phyloP scores from a whole-genome alignment of 2,888 invertebrate species.

The Spisula solida region DNA sequence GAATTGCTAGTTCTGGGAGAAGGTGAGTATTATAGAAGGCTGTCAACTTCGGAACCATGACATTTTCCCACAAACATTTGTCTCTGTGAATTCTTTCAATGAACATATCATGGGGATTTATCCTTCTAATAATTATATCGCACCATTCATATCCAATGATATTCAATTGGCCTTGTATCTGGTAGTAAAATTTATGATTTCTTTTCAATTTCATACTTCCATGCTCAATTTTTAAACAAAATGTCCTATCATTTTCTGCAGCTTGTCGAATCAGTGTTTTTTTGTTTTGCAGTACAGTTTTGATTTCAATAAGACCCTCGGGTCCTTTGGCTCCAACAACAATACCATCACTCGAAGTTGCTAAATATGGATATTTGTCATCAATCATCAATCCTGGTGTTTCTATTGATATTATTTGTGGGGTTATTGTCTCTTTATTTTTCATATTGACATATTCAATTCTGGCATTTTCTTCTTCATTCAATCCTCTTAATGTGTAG shows the following conservation, averaged over 20 bases:
- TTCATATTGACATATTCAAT: background rate
- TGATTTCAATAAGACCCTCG: conserved; percentile 18
- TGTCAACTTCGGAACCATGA: conserved; percentile 7
- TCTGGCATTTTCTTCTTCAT: conserved; percentile 1
- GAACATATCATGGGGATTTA: conserved; percentile 17
- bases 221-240: background rate
- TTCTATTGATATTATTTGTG: background rate
- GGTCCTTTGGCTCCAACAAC: background rate
- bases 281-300: background rate
- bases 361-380: background rate
- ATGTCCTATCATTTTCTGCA: background rate
- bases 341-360: conserved; percentile 15
- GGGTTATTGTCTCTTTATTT: background rate
- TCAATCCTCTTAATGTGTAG: background rate
- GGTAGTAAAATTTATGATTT: conserved; percentile 34
- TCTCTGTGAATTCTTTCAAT: conserved; percentile 23
- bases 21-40: background rate
- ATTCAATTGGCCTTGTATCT: conserved; percentile 35
- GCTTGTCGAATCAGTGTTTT: background rate
- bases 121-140: conserved; percentile 23
- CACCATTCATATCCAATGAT: conserved; percentile 25
- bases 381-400: background rate
- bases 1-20: conserved; percentile 1
- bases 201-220: background rate
- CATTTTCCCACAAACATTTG: background rate